Percentiles rank a stretch among this genome's conserved stretches.
phyloP scores from a whole-genome alignment of 2,113 vertebrate species.

The Malurus elegans region DNA sequence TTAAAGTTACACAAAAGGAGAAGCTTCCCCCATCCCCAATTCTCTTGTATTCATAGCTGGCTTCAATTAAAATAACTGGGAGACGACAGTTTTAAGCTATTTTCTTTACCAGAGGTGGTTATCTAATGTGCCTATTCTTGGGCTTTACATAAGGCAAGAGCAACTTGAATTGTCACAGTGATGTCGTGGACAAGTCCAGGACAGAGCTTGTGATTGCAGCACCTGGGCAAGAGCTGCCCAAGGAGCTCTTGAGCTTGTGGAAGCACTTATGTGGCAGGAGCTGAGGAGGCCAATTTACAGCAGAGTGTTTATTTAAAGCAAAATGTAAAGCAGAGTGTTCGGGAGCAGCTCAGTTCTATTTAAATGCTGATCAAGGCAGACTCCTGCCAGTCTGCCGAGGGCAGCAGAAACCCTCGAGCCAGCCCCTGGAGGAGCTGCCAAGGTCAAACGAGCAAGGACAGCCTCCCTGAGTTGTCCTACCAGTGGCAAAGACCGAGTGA shows the following conservation, averaged over 20 bases:
- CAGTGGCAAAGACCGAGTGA: neutral
- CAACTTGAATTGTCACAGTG: neutral
- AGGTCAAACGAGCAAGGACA: neutral
- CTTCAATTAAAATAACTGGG: constrained; percentile 34
- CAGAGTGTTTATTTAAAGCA: neutral
- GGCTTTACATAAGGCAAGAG: constrained; percentile 40
- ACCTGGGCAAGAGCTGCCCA: neutral
- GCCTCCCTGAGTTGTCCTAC: neutral
- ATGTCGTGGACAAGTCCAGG: neutral
- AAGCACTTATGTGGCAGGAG: neutral
- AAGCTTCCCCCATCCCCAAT: constrained; percentile 39
- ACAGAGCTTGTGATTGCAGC: neutral
- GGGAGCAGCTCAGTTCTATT: neutral
- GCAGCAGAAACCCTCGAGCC: constrained; percentile 47
- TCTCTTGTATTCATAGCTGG: constrained; percentile 34
- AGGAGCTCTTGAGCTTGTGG: neutral
- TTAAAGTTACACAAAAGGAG: constrained; percentile 30
- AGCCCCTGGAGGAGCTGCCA: neutral
- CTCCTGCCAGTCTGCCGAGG: constrained; percentile 46
- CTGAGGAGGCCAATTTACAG: neutral
- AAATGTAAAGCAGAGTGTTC: neutral
- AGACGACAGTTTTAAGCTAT: constrained; percentile 19
- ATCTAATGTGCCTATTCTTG: constrained; percentile 51
- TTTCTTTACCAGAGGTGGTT: constrained; percentile 52
- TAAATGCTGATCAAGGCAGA: constrained; percentile 21